Percentiles rank a stretch among this genome's conserved stretches.
phyloP scores from a whole-genome alignment of 2,797 vertebrate genomes.

The Setipinna tenuifilis region DNA sequence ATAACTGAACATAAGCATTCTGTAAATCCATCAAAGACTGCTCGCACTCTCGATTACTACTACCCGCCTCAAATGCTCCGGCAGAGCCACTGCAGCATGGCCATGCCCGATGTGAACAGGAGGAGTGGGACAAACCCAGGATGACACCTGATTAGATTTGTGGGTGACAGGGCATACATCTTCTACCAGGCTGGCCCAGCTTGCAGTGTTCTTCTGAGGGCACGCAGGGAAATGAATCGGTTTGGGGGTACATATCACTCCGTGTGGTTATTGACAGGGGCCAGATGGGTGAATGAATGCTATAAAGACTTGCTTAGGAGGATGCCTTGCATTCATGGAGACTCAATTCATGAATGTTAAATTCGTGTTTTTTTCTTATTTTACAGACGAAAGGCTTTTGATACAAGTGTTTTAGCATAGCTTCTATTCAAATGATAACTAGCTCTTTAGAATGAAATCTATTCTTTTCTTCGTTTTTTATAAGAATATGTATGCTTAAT shows the following conservation, averaged over 20 bases:
- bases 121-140: constrained; percentile 54
- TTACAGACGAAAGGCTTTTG: neutral
- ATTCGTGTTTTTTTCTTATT: neutral
- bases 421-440: no score
- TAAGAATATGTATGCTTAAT: no score
- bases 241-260: constrained; percentile 52
- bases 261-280: constrained; percentile 65
- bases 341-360: neutral
- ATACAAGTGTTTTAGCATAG: neutral
- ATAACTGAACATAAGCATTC: constrained; percentile 16
- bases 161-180: constrained; percentile 72
- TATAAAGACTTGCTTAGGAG: constrained; percentile 36
- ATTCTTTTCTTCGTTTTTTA: no score
- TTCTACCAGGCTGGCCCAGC: constrained; percentile 51
- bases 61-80: neutral
- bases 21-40: constrained; percentile 10
- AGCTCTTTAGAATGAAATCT: no score
- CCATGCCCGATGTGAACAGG: constrained; percentile 56
- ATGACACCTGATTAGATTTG: constrained; percentile 70
- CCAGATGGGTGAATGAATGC: constrained; percentile 37
- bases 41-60: neutral
- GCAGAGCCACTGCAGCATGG: constrained; percentile 53
- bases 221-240: constrained; percentile 61
- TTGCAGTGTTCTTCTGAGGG: constrained; percentile 53
- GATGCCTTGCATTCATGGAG: neutral